These are phyloP conservation scores for Gryon sp. DNA, from an alignment of 1,140 invertebrate species.

Conservation along the genomic window DNA sequence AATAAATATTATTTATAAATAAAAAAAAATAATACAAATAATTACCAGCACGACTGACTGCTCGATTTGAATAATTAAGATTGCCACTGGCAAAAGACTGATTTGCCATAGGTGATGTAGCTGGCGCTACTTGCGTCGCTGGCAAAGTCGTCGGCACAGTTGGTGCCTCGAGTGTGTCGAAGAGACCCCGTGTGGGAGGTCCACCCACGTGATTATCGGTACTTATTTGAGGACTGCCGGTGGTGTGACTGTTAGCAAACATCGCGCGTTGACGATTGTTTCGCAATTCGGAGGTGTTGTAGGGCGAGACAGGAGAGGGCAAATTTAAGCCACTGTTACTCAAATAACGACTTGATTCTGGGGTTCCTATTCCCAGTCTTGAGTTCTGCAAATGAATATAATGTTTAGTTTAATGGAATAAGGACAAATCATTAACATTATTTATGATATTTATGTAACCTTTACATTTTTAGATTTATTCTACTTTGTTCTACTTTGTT, in stretches of 20 bases:
- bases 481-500: no score
- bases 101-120: not conserved
- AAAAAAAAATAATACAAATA: no score
- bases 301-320: slow-evolving; percentile 69
- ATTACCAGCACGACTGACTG: not conserved
- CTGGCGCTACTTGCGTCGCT: no score
- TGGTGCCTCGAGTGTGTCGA: slow-evolving; percentile 81
- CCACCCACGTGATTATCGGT: slow-evolving; percentile 81
- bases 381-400: slow-evolving; percentile 62
- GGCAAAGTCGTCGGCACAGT: slow-evolving; percentile 4
- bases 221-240: slow-evolving; percentile 69
- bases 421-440: slow-evolving; percentile 64
- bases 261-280: slow-evolving; percentile 75
- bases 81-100: not conserved
- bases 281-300: slow-evolving; percentile 71
- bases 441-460: no score
- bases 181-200: slow-evolving; percentile 84
- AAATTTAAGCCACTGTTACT: slow-evolving; percentile 70
- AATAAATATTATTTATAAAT: no score
- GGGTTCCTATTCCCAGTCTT: slow-evolving; percentile 77
- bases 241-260: slow-evolving; percentile 69
- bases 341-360: slow-evolving; percentile 71
- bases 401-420: slow-evolving; percentile 74
- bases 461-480: no score
- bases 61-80: not conserved